Evolutionary conservation across 2,113 vertebrate species (phyloP), one percentile per base, ranked within the genome.

Genomic region (Podiceps cristatus): DNA sequence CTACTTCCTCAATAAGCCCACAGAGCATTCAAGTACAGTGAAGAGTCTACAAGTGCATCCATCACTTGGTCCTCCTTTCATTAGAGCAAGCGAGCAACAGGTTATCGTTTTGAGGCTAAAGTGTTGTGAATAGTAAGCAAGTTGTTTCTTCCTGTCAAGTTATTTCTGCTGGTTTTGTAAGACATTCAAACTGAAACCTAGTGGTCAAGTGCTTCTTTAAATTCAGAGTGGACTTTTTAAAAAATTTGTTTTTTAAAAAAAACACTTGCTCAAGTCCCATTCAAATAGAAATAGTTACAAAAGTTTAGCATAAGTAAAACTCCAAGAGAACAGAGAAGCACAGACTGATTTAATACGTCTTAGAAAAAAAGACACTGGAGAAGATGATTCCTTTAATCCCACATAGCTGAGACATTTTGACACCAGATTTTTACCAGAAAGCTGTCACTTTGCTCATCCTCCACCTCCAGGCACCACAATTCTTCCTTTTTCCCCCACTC

Each of bases 91-190:
- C 4, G 44, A 67, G 42, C 31, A 69, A 4, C 71, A 88, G 11
- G 44, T 27, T 52, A 60, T 19, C 6, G 0, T 29, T 47, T 16
- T 50, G 40, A 37, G 9, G 37, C 45, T 73, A 28, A 67, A 71
- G 58, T 1, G 1, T 0, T 77, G 33, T 28, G 13, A 80, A 72
- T 1, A 52, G 4, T 12, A 88, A 75, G 33, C 1, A 0, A 81
- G 52, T 53, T 59, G 44, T 85, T 88, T 85, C 69, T 68, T 71
- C 19, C 56, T 49, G 17, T 60, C 7, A 63, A 78, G n/a, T 56
- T 77, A 82, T 64, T 82, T 56, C 82, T 73, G 35, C 56, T 86
- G n/a, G 17, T 47, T 93, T 76, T 86, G n/a, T 44, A 83, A 37
- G 13, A 60, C 19, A 59, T 44, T 87, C 33, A 52, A 55, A 78